Base-by-base conservation (phyloP, 2,888 invertebrate species). In the Stenoptilia bipunctidactyla region DNA sequence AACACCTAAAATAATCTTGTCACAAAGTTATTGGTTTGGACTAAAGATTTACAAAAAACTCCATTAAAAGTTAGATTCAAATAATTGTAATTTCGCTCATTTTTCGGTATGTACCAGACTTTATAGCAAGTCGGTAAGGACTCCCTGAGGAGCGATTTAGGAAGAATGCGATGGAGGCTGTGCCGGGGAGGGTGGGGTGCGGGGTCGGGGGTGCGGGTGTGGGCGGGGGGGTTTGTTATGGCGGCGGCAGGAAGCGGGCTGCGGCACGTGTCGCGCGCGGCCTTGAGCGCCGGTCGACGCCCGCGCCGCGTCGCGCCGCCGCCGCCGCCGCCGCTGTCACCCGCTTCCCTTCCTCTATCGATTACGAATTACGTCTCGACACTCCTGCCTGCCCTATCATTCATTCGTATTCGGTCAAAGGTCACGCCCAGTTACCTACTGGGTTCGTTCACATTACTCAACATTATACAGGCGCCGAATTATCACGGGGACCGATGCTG, bases 251-350 rank as follows among this genome's bases (percentile, higher is more conserved):
- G 70, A 74, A 76, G 71, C 73, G 71, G 69, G n/a, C n/a, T 60
- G 65, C 67, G 73, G 75, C 75, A 74, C 80, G 79, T 74, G 79
- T 77, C 76, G 71, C 13, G 62, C 63, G 64, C 77, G 77, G 76
- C 79, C 79, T 79, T 79, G 80, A 76, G 76, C 76, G 79, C 66
- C 63, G 62, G 75, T 76, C 74, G 74, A 59, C 71, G 73, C 66
- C 62, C 74, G 74, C 71, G 34, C 53, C 51, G 49, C 55, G 53
- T 50, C 51, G 50, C 49, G 48, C 51, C 58, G 53, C 54, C 47
- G 45, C 48, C 46, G 41, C 40, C 40, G 30, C 41, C 25, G 35
- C 39, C 38, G 35, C 41, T 36, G 37, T 37, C 39, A 45, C 41
- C 33, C 37, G 41, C 46, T 43, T 44, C 36, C 42, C 42, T 30